Evolutionary conservation across 2,888 invertebrate species (phyloP).

Genomic region (Ypsolopha sequella): DNA sequence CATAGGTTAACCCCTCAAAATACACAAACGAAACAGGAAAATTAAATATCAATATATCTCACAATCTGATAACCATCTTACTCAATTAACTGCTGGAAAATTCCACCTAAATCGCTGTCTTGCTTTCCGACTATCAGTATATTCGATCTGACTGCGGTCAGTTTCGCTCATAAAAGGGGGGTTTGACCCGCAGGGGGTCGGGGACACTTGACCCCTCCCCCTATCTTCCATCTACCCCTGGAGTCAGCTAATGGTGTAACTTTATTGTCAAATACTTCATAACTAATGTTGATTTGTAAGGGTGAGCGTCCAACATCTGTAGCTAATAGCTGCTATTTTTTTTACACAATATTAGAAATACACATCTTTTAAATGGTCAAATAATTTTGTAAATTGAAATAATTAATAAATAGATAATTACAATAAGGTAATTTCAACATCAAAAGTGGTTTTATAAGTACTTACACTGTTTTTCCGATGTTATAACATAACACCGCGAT

Average conservation of each 20-base stretch:
- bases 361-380: too few species aligned
- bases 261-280: conserved; percentile 8
- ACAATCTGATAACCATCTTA: conserved; percentile 51
- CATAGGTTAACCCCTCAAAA: too few species aligned
- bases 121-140: conserved; percentile 60
- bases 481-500: too few species aligned
- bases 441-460: too few species aligned
- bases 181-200: conserved; percentile 65
- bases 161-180: conserved; percentile 39
- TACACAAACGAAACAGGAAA: conserved; percentile 8
- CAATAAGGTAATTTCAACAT: too few species aligned
- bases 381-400: too few species aligned
- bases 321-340: background rate
- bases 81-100: conserved; percentile 63
- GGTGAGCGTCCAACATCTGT: background rate
- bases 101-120: conserved; percentile 64
- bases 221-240: conserved; percentile 66
- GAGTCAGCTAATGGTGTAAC: conserved; percentile 56
- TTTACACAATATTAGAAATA: too few species aligned
- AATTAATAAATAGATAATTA: too few species aligned
- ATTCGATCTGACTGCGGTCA: conserved; percentile 64
- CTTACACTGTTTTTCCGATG: too few species aligned
- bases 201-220: conserved; percentile 61
- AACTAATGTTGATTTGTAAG: conserved; percentile 3
- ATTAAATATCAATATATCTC: conserved; percentile 54